A percentile compares a stretch with the other conserved stretches of the same genome.
Conservation (phyloP, 2,888 invertebrate genomes). For the Phlogophora meticulosa region DNA sequence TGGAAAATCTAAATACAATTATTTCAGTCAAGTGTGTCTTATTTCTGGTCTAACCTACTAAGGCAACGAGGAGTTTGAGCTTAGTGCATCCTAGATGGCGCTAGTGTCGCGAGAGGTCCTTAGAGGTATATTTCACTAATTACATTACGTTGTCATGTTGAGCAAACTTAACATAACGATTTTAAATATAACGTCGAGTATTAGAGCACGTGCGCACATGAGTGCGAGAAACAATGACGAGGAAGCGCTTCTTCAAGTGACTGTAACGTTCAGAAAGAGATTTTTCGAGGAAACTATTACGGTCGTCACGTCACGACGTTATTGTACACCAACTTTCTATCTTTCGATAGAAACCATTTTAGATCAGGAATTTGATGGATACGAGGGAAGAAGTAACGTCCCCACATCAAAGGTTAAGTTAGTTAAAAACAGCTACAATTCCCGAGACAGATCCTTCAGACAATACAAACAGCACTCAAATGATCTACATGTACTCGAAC, state of each 20-base stretch:
- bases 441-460: not conserved
- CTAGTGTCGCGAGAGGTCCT: slow-evolving; percentile 25
- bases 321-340: no score
- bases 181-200: slow-evolving; percentile 1
- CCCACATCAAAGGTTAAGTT: no score
- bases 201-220: slow-evolving; percentile 7
- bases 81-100: slow-evolving; percentile 41
- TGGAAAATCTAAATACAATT: no score
- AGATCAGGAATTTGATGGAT: no score
- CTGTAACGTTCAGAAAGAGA: no score
- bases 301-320: no score
- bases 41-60: slow-evolving; percentile 40
- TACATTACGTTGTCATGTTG: slow-evolving; percentile 30
- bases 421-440: no score
- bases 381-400: no score
- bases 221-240: not conserved
- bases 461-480: slow-evolving; percentile 3
- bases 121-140: slow-evolving; percentile 21
- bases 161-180: slow-evolving; percentile 31
- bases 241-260: not conserved
- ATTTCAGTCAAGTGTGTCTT: slow-evolving; percentile 28
- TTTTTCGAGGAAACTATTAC: no score
- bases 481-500: not conserved
- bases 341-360: no score
- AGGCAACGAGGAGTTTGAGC: slow-evolving; percentile 58